Conservation (phyloP, 2,797 vertebrate species). For the Sciurus vulgaris region DNA sequence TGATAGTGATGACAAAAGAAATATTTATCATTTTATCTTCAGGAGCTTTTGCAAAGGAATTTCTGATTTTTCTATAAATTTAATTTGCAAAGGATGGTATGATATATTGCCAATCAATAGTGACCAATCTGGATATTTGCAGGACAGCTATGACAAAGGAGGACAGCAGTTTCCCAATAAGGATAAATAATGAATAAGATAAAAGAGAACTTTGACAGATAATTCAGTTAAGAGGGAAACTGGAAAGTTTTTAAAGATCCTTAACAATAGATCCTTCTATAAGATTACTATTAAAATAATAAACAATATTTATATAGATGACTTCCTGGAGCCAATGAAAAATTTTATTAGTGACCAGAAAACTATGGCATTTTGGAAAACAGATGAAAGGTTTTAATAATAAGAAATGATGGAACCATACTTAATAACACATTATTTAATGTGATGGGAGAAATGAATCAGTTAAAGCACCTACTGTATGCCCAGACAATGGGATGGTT, state of each 20-base stretch:
- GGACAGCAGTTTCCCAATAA: slow-evolving; percentile 63
- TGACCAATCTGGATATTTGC: slow-evolving; percentile 39
- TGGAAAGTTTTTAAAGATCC: slow-evolving; percentile 71
- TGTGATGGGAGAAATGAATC: background rate
- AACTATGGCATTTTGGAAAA: slow-evolving; percentile 54
- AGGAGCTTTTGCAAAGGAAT: slow-evolving; percentile 57
- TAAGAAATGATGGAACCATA: background rate
- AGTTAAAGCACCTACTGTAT: background rate
- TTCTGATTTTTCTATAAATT: slow-evolving; percentile 71
- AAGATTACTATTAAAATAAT: slow-evolving; percentile 76
- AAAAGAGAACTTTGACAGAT: slow-evolving; percentile 77
- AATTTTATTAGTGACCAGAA: slow-evolving; percentile 4
- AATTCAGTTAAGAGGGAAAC: slow-evolving; percentile 78
- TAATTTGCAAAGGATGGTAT: slow-evolving; percentile 14
- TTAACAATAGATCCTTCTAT: slow-evolving; percentile 65
- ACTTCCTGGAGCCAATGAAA: slow-evolving; percentile 60
- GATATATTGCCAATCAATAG: slow-evolving; percentile 43
- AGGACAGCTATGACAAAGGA: slow-evolving; percentile 59
- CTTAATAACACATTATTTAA: slow-evolving; percentile 17
- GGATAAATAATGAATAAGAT: slow-evolving; percentile 70
- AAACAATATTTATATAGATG: slow-evolving; percentile 47
- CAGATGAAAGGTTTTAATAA: slow-evolving; percentile 30
- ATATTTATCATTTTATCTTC: background rate
- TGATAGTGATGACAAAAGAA: background rate
- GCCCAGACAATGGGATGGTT: background rate